Conservation (phyloP, 2,888 invertebrate genomes). For the Nematopogon swammerdamellus region DNA sequence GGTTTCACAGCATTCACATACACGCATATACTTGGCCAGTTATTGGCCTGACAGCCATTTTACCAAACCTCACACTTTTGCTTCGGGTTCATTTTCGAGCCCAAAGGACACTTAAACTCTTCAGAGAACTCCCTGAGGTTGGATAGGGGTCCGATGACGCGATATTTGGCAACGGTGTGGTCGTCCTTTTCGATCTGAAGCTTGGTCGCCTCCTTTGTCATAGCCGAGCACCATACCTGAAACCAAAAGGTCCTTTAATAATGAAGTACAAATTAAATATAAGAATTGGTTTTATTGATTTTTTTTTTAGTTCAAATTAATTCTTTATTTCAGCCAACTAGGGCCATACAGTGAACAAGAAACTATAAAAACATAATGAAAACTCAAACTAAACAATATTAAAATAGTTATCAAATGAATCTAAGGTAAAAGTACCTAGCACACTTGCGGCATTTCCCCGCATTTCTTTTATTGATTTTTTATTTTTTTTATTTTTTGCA, state of each 20-base stretch:
- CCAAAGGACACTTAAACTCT: conserved; percentile 71
- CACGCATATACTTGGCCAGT: too few relatives aligned
- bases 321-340: too few relatives aligned
- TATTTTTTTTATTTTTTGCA: too few relatives aligned
- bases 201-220: conserved; percentile 78
- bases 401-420: too few relatives aligned
- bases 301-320: background rate
- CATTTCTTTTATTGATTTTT: too few relatives aligned
- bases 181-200: conserved; percentile 91
- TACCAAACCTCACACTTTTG: conserved; percentile 90
- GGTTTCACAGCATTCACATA: too few relatives aligned
- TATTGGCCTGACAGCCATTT: too few relatives aligned
- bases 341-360: too few relatives aligned
- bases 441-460: too few relatives aligned
- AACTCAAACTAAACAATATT: too few relatives aligned
- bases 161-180: conserved; percentile 83
- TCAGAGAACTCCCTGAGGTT: conserved; percentile 80
- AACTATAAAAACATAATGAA: too few relatives aligned
- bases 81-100: conserved; percentile 80
- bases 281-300: background rate
- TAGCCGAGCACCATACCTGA: conserved; percentile 87
- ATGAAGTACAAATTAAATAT: background rate
- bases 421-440: too few relatives aligned
- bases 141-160: conserved; percentile 84
- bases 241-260: conserved; percentile 6